phyloP scores from a whole-genome alignment of 2,113 vertebrate genomes.

The Hypomesus transpacificus region DNA sequence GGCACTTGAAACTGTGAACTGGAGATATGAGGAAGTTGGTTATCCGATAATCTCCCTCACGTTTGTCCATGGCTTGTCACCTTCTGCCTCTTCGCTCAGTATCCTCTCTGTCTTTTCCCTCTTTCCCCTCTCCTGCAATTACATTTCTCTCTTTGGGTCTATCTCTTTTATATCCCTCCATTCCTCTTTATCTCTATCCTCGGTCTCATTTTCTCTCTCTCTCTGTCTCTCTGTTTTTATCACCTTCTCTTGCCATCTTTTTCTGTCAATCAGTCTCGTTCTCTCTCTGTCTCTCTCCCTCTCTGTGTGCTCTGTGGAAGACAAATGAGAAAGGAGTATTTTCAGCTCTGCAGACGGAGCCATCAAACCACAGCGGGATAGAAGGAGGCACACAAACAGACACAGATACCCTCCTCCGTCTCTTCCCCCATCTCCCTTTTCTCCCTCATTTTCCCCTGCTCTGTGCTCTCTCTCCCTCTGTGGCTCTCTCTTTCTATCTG shows the following conservation, averaged over 20 bases:
- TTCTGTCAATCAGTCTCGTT: neutral
- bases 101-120: neutral
- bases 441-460: too few relatives aligned
- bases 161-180: neutral
- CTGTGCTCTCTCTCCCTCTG: too few relatives aligned
- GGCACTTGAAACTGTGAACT: too few relatives aligned
- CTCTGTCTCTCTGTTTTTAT: neutral
- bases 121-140: neutral
- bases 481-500: too few relatives aligned
- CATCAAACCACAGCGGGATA: conserved; percentile 14
- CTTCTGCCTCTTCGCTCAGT: too few relatives aligned
- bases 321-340: conserved; percentile 10
- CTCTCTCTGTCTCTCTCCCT: neutral
- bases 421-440: too few relatives aligned
- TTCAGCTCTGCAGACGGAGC: conserved; percentile 11
- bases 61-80: too few relatives aligned
- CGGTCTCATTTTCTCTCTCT: neutral
- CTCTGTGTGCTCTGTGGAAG: neutral
- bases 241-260: neutral
- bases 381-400: neutral
- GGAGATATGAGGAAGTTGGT: too few relatives aligned
- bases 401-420: neutral
- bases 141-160: neutral
- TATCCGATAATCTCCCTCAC: too few relatives aligned
- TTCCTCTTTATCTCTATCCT: neutral